Evolutionary conservation across 2,888 invertebrate species (phyloP).

Genomic region (Drosophila subsilvestris): DNA sequence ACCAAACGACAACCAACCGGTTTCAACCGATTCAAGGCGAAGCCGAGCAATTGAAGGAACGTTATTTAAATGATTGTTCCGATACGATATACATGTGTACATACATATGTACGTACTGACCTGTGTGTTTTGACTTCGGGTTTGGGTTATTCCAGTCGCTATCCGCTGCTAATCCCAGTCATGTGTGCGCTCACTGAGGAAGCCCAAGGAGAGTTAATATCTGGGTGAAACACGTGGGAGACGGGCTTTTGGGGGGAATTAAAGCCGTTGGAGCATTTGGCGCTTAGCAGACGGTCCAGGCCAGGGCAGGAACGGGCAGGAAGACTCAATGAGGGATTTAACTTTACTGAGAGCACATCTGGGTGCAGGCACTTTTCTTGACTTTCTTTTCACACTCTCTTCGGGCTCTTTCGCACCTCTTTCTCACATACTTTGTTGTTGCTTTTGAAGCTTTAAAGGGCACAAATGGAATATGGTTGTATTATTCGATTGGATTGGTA

Average conservation of each 20-base stretch:
- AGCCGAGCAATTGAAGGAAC: conserved; percentile 15
- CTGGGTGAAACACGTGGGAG: conserved; percentile 12
- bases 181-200: conserved; percentile 21
- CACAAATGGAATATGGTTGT: conserved; percentile 59
- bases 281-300: not conserved
- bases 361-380: conserved; percentile 65
- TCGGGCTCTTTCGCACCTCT: conserved; percentile 18
- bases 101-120: conserved; percentile 46
- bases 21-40: conserved; percentile 45
- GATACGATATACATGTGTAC: not conserved
- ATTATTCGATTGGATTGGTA: conserved; percentile 14
- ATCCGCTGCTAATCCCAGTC: conserved; percentile 44
- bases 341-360: conserved; percentile 60
- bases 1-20: conserved; percentile 43
- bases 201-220: conserved; percentile 8
- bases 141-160: conserved; percentile 46
- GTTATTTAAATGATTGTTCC: conserved; percentile 37
- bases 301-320: not conserved
- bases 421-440: conserved; percentile 34
- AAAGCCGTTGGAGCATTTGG: conserved; percentile 12
- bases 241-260: conserved; percentile 18
- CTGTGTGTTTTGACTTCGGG: conserved; percentile 35
- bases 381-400: conserved; percentile 46
- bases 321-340: conserved; percentile 32
- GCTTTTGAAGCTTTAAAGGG: conserved; percentile 60